These are phyloP conservation scores for Pollenia amentaria DNA, from an alignment of 2,888 invertebrate species.

Conservation along the genomic window DNA sequence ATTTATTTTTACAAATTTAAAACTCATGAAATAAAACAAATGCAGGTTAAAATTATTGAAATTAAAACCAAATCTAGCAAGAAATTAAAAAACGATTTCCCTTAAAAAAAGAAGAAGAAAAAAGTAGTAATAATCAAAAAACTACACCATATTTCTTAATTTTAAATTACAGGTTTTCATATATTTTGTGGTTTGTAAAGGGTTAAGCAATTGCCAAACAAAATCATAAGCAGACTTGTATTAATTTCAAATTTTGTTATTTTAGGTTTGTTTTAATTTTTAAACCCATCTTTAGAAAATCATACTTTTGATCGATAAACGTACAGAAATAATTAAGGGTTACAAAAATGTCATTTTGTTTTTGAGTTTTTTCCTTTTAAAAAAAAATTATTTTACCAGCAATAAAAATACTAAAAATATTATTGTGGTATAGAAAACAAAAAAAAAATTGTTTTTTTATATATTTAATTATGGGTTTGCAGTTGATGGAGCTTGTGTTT, in stretches of 20 bases:
- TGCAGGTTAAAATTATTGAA: constrained; percentile 17
- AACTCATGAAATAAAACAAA: background rate
- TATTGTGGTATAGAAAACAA: constrained; percentile 11
- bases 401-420: background rate
- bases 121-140: background rate
- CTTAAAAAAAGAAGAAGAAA: background rate
- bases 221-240: constrained; percentile 23
- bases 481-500: constrained; percentile 22
- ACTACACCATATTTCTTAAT: constrained; percentile 46
- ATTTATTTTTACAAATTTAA: background rate
- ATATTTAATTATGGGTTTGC: constrained; percentile 28
- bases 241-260: background rate
- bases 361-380: background rate
- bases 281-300: constrained; percentile 13
- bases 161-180: constrained; percentile 51
- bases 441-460: background rate
- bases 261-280: constrained; percentile 22
- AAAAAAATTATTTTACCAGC: constrained; percentile 8
- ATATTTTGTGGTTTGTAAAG: constrained; percentile 59
- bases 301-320: constrained; percentile 64
- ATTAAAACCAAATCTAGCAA: constrained; percentile 3
- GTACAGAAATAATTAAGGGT: constrained; percentile 53
- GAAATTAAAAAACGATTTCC: constrained; percentile 32
- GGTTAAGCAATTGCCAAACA: constrained; percentile 64
- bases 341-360: constrained; percentile 66